Percentiles rank a stretch among this genome's conserved stretches.
These are phyloP conservation scores for Arenaria interpres DNA, from an alignment of 2,113 vertebrate species.

Conservation along the genomic window DNA sequence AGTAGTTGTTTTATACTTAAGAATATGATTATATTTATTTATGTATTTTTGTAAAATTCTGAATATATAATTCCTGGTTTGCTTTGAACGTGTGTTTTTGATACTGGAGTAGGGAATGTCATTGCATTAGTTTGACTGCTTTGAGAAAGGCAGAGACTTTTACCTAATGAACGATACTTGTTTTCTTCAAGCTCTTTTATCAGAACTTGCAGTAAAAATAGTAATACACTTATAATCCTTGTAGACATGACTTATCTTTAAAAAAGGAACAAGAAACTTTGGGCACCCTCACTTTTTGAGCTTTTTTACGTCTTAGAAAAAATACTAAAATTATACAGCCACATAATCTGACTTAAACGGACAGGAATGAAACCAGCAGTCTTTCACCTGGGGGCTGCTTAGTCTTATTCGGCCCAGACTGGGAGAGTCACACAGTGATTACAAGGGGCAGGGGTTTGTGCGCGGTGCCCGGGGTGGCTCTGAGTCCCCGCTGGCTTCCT, in stretches of 20 bases:
- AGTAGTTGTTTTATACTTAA: slow-evolving; percentile 38
- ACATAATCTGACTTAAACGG: neutral
- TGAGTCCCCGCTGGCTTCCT: neutral
- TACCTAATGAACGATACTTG: slow-evolving; percentile 70
- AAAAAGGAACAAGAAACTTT: neutral
- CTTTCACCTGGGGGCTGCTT: neutral
- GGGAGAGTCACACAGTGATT: neutral
- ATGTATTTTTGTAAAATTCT: slow-evolving; percentile 76
- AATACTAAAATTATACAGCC: neutral
- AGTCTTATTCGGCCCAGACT: neutral
- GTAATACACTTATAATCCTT: neutral
- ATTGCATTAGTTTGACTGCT: slow-evolving; percentile 65
- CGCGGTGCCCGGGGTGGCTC: neutral
- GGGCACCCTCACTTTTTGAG: neutral
- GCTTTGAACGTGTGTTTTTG: slow-evolving; percentile 77
- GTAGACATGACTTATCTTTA: neutral
- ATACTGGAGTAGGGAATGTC: slow-evolving; percentile 43
- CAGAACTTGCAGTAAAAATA: slow-evolving; percentile 74
- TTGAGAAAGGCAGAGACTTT: slow-evolving; percentile 77
- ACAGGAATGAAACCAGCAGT: neutral
- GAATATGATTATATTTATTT: slow-evolving; percentile 23
- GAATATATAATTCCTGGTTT: slow-evolving; percentile 74
- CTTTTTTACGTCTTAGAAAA: neutral
- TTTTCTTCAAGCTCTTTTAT: slow-evolving; percentile 81
- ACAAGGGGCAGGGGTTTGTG: neutral